Percentiles rank a stretch among this genome's conserved stretches.
Conservation (phyloP, 2,888 invertebrate species). For the Nineta flava region DNA sequence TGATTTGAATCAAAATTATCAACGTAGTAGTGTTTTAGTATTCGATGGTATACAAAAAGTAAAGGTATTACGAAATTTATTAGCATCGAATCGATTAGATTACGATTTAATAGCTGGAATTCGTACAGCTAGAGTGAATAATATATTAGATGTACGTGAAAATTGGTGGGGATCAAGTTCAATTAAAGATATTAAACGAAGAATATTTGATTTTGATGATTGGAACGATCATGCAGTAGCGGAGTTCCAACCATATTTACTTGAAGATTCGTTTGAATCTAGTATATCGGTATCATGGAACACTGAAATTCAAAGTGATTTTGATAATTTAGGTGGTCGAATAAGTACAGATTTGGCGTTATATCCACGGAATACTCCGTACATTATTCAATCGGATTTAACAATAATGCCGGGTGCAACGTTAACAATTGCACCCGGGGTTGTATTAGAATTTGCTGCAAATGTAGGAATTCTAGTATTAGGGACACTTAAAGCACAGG, state of each 20-base stretch:
- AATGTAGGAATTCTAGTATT: slow-evolving; percentile 92
- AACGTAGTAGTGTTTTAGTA: slow-evolving; percentile 67
- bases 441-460: slow-evolving; percentile 82
- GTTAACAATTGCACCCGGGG: slow-evolving; percentile 74
- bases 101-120: slow-evolving; percentile 90
- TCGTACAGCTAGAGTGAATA: slow-evolving; percentile 73
- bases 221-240: slow-evolving; percentile 98
- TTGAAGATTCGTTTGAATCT: slow-evolving; percentile 58
- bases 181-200: slow-evolving; percentile 54
- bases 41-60: slow-evolving; percentile 93
- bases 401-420: slow-evolving; percentile 93
- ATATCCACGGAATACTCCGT: slow-evolving; percentile 49
- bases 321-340: slow-evolving; percentile 62
- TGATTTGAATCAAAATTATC: slow-evolving; percentile 23
- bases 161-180: slow-evolving; percentile 93
- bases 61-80: slow-evolving; percentile 73
- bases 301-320: slow-evolving; percentile 35
- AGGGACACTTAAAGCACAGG: slow-evolving; percentile 74
- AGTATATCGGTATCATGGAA: slow-evolving; percentile 57
- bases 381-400: slow-evolving; percentile 72
- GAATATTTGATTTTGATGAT: slow-evolving; percentile 96
- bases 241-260: slow-evolving; percentile 72
- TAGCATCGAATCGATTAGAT: slow-evolving; percentile 65
- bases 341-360: slow-evolving; percentile 49
- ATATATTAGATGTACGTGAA: slow-evolving; percentile 70